Evolutionary conservation across 2,113 vertebrate species (phyloP).

Genomic region (Zonotrichia leucophrys): DNA sequence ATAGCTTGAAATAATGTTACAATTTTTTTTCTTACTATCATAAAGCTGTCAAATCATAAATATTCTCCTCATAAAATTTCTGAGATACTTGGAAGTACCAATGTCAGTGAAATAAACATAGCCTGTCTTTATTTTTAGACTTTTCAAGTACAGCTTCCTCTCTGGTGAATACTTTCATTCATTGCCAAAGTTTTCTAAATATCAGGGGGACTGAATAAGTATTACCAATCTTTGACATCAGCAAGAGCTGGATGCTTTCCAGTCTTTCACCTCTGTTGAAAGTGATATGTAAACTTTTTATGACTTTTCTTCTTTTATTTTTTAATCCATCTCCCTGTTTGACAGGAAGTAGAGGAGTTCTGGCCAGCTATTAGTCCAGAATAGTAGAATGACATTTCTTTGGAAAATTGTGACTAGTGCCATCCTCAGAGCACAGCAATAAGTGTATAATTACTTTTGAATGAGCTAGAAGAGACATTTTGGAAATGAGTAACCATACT

Average conservation of each 20-base stretch:
- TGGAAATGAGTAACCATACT: not conserved
- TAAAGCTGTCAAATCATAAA: not conserved
- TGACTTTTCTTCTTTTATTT: not conserved
- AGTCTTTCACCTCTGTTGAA: not conserved
- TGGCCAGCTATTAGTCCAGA: not conserved
- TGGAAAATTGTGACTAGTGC: not conserved
- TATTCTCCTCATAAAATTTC: not conserved
- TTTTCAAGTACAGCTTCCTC: not conserved
- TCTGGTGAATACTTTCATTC: conserved; percentile 11
- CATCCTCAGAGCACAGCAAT: not conserved
- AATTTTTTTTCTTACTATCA: not conserved
- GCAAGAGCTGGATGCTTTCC: not conserved
- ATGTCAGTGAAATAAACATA: not conserved
- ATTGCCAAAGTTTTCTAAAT: not conserved
- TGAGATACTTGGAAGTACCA: not conserved
- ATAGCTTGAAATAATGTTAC: not conserved
- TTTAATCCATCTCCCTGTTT: not conserved
- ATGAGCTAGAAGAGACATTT: not conserved
- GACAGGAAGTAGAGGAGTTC: not conserved
- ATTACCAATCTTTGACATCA: not conserved
- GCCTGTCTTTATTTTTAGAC: not conserved
- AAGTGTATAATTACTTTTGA: not conserved
- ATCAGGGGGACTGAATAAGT: not conserved
- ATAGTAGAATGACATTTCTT: not conserved
- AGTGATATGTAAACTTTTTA: not conserved